These are phyloP conservation scores for Nipponia nippon DNA, from an alignment of 2,113 vertebrate species.

Conservation along the genomic window DNA sequence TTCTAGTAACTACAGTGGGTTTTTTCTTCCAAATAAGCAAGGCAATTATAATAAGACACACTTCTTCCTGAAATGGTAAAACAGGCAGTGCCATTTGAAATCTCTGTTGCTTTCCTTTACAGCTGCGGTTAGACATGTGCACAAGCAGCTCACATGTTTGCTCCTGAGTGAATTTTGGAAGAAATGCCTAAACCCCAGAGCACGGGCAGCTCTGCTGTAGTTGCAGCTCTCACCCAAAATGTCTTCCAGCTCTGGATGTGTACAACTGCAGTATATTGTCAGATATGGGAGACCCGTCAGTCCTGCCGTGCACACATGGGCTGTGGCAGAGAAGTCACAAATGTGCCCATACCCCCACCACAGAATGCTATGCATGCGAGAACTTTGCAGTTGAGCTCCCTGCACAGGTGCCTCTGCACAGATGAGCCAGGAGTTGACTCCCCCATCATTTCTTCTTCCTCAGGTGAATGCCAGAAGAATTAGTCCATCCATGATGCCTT, in stretches of 20 bases:
- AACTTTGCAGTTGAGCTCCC: not conserved
- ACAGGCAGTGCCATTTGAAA: not conserved
- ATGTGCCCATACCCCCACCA: accelerated
- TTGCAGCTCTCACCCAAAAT: not conserved
- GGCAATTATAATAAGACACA: constrained; percentile 1
- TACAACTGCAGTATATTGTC: accelerated
- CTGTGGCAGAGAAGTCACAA: not conserved
- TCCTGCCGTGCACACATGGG: accelerated
- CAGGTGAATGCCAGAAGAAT: not conserved
- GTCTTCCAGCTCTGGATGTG: not conserved
- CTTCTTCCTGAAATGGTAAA: not conserved
- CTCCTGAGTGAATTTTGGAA: not conserved
- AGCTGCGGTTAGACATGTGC: not conserved
- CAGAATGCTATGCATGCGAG: accelerated
- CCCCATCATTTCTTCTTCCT: not conserved
- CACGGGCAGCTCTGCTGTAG: not conserved
- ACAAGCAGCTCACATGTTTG: not conserved
- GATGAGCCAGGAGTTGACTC: not conserved
- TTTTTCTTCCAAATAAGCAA: constrained; percentile 31
- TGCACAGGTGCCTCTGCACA: too few species aligned
- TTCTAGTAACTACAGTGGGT: constrained; percentile 37
- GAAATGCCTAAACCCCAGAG: not conserved
- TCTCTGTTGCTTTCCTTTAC: not conserved
- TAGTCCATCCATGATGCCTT: not conserved
- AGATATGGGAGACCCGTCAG: accelerated